phyloP scores from a whole-genome alignment of 2,113 vertebrate species.

The Prolemur simus region DNA sequence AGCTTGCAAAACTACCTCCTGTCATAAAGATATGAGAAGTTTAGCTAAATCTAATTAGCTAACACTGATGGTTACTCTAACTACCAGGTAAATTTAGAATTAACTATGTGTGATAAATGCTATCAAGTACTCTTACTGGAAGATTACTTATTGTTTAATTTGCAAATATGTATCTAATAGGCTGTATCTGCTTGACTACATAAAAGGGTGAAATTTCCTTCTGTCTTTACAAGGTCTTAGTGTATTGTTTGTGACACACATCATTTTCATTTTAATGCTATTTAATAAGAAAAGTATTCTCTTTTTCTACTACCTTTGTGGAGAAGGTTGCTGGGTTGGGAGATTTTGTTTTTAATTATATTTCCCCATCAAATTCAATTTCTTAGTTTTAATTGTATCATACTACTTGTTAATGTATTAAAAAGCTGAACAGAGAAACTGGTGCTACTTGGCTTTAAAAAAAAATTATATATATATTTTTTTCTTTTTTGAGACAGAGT shows the following conservation, averaged over 20 bases:
- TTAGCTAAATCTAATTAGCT: background rate
- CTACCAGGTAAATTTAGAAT: no score
- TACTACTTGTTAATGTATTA: no score
- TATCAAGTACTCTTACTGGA: background rate
- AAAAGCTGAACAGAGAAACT: background rate
- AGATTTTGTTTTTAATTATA: background rate
- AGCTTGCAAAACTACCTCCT: background rate
- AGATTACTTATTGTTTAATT: background rate
- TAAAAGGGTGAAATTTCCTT: background rate
- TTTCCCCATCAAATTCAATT: background rate
- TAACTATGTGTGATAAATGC: background rate
- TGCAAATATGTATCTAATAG: background rate
- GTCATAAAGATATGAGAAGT: background rate
- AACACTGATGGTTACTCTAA: background rate
- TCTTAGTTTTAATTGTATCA: background rate
- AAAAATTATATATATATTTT: no score
- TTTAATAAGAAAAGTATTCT: background rate
- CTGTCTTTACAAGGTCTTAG: background rate
- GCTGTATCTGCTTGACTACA: background rate
- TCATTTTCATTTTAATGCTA: background rate
- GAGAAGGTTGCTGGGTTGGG: background rate
- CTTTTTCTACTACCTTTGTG: background rate
- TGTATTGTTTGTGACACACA: background rate
- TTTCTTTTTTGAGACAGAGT: no score
- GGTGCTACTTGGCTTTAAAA: background rate